Percentiles rank a stretch among this genome's conserved stretches.
Conservation (phyloP, 2,113 vertebrate species). For the Serilophus lunatus region DNA sequence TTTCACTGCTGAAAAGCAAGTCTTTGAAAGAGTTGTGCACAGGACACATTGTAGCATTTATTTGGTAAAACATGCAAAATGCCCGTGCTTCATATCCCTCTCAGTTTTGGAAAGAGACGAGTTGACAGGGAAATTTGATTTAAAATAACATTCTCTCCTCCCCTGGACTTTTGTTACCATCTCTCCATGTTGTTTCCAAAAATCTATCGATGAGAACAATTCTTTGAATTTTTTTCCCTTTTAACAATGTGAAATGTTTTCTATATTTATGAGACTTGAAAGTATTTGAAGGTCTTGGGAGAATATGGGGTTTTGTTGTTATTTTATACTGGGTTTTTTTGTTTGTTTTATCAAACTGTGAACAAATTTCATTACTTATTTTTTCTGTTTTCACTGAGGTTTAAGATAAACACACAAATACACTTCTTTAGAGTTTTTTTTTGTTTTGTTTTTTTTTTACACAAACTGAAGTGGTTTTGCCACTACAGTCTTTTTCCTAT, state of each 20-base stretch:
- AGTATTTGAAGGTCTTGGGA: background rate
- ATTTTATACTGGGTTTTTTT: rapidly evolving
- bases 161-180: background rate
- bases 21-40: background rate
- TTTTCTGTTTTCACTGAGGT: background rate
- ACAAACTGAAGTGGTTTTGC: background rate
- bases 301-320: background rate
- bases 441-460: background rate
- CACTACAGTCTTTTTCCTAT: background rate
- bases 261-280: background rate
- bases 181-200: background rate
- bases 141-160: background rate
- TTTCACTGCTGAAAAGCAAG: background rate
- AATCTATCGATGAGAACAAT: background rate
- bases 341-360: background rate
- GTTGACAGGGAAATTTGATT: background rate
- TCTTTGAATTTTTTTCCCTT: background rate
- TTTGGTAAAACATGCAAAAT: background rate
- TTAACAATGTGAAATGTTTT: background rate
- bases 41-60: background rate
- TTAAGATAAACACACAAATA: background rate
- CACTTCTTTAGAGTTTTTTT: background rate
- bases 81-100: background rate
- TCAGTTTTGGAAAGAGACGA: background rate
- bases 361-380: background rate